phyloP scores from a whole-genome alignment of 1,140 invertebrate species.

The Papilio machaon region DNA sequence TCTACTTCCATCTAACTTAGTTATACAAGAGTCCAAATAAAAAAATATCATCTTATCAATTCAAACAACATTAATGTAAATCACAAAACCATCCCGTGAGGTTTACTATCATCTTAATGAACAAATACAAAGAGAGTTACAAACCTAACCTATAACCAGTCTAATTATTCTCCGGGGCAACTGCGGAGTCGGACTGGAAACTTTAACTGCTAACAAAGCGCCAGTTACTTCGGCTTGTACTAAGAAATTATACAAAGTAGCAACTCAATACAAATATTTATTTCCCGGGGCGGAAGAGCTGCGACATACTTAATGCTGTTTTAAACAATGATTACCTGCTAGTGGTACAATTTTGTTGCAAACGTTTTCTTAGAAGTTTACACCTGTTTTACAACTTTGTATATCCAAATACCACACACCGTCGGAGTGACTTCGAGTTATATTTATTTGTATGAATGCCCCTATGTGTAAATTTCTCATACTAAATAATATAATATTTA shows the following conservation, averaged over 20 bases:
- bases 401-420: background rate
- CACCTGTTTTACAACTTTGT: background rate
- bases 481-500: no score
- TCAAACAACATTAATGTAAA: background rate
- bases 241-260: constrained; percentile 35
- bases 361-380: background rate
- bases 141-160: constrained; percentile 16
- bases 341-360: background rate
- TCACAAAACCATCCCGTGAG: background rate
- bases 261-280: constrained; percentile 37
- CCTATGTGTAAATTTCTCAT: no score
- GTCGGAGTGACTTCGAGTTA: background rate
- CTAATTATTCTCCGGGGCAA: constrained; percentile 35
- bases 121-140: background rate
- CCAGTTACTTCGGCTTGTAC: background rate
- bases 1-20: no score
- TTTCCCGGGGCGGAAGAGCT: constrained; percentile 30
- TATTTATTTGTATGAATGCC: background rate
- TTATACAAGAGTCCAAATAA: no score
- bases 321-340: constrained; percentile 26
- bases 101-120: constrained; percentile 20
- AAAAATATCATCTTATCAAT: background rate
- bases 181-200: constrained; percentile 29
- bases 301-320: constrained; percentile 11
- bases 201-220: constrained; percentile 24